A percentile compares a stretch with the other conserved stretches of the same genome.
Evolutionary conservation across 1,140 invertebrate species (phyloP).

Genomic region (Hycleus cichorii): DNA sequence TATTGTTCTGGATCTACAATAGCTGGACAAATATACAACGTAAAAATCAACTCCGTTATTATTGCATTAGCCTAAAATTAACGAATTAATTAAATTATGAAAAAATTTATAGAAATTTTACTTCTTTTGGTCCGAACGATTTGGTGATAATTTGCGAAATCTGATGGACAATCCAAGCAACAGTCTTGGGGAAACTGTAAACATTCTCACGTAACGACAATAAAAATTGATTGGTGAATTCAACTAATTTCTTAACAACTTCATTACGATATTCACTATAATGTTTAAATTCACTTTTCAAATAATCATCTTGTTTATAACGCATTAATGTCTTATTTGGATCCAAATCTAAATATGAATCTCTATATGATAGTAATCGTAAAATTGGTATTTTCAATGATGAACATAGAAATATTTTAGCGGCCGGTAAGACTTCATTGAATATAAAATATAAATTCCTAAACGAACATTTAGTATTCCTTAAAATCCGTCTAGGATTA

Average conservation of each 20-base stretch:
- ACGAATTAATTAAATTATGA: neutral
- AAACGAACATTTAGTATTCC: constrained; percentile 82
- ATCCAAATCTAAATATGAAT: constrained; percentile 88
- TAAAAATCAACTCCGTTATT: constrained; percentile 89
- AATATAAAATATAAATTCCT: constrained; percentile 82
- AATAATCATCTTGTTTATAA: constrained; percentile 27
- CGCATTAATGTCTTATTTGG: constrained; percentile 72
- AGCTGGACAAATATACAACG: constrained; percentile 91
- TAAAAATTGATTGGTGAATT: constrained; percentile 77
- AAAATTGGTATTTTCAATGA: constrained; percentile 88
- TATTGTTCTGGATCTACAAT: constrained; percentile 94
- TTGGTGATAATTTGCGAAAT: constrained; percentile 64
- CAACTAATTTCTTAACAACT: constrained; percentile 73
- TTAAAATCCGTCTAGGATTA: constrained; percentile 75
- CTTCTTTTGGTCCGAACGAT: constrained; percentile 54
- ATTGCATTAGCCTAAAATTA: constrained; percentile 61
- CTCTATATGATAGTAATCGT: constrained; percentile 86
- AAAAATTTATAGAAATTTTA: constrained; percentile 31
- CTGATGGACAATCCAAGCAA: constrained; percentile 70
- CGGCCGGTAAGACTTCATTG: constrained; percentile 83
- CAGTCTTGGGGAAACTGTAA: constrained; percentile 83
- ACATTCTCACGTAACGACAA: constrained; percentile 78
- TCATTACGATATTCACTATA: constrained; percentile 57
- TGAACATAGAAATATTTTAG: constrained; percentile 87
- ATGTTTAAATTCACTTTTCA: constrained; percentile 21